phyloP scores from a whole-genome alignment of 2,888 invertebrate genomes.

The Nasonia oneida region DNA sequence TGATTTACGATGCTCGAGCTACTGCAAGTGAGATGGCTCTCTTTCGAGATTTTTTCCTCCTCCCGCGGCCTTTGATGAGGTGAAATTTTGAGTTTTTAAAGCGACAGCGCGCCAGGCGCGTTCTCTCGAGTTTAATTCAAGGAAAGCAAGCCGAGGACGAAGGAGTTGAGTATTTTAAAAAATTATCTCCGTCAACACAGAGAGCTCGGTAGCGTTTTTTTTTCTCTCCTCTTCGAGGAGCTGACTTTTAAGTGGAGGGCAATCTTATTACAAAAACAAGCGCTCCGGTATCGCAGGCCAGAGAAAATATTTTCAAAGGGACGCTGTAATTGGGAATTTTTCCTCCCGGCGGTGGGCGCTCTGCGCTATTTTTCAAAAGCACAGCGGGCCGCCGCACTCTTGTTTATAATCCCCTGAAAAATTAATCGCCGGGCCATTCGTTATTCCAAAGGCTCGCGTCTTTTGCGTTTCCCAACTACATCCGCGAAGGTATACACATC shows the following conservation, averaged over 20 bases:
- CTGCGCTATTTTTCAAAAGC: not conserved
- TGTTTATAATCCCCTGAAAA: not conserved
- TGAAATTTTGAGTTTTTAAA: not conserved
- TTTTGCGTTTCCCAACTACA: not conserved
- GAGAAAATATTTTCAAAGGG: slow-evolving; percentile 9
- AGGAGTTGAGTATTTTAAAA: not conserved
- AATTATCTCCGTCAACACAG: not conserved
- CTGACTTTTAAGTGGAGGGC: not conserved
- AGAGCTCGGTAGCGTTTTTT: not conserved
- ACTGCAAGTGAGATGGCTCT: not conserved
- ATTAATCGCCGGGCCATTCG: not conserved
- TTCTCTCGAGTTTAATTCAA: not conserved
- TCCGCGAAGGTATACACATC: not conserved
- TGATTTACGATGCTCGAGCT: slow-evolving; percentile 44
- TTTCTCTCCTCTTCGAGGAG: not conserved
- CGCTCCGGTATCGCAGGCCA: not conserved
- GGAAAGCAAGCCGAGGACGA: not conserved
- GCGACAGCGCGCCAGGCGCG: not conserved
- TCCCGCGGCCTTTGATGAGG: not conserved
- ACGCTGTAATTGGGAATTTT: slow-evolving; percentile 1
- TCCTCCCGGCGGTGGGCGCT: not conserved
- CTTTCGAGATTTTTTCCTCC: not conserved
- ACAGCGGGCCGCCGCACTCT: not conserved
- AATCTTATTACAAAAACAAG: slow-evolving; percentile 5
- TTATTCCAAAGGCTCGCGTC: not conserved